Evolutionary conservation across 2,888 invertebrate species (phyloP), one percentile per base, ranked within the genome.

Genomic region (Chymomyza procnemis): DNA sequence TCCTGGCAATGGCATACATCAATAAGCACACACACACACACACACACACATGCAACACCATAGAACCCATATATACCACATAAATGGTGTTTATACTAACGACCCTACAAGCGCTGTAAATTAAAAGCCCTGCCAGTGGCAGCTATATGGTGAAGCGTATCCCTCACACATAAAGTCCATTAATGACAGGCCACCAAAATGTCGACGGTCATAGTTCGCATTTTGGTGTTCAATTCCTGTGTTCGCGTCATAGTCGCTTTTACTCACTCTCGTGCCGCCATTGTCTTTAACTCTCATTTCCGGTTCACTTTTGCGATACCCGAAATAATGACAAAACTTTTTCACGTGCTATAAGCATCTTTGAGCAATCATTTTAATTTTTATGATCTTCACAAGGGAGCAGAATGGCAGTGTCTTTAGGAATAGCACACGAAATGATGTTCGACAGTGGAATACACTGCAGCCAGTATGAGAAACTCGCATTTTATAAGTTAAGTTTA

Each of bases 341-440:
- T 74, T 68, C 79, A 82, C 80, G 78, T 76, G 74, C 80, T 66
- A 67, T 66, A 68, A 56, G 58, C 34, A 79, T 74, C 61, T 81
- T 74, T 67, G 58, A 66, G 85, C 79, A 84, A 86, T 83, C 76
- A 83, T 86, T 83, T 83, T 84, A 86, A 87, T 86, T 86, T 85
- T 84, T 82, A 86, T 76, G 82, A 85, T 79, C 78, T 75, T 64
- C 71, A 30, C 56, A 69, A 66, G 63, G 62, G 57, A 60, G 54
- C 57, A 60, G 52, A 56, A 59, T 59, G 14, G 12, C 21, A 59
- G 22, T 18, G 12, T 26, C 0, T 26, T 0, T 26, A 55, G 1
- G 55, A 14, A 26, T 9, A 26, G 1, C 6, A 26, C 26, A 6
- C 6, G 1, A 26, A 4, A 26, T 3, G 26, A 0, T 26, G 6